Evolutionary conservation across 2,113 vertebrate genomes (phyloP), one percentile per base, ranked within the genome.

Genomic region (Callaeas wilsoni): DNA sequence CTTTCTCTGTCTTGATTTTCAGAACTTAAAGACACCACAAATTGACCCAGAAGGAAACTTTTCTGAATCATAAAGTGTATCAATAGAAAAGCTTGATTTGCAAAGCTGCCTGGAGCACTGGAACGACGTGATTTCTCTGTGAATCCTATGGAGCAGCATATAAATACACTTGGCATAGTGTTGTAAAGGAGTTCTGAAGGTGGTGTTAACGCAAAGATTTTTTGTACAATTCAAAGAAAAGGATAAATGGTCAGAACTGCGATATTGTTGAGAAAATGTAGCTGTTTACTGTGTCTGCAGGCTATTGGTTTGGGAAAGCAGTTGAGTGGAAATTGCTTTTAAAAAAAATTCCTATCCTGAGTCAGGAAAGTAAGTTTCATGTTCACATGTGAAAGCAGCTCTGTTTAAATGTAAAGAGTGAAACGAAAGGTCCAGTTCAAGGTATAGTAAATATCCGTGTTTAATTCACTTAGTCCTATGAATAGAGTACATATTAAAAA

Each of bases 301-400:
- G 74, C 74, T 87, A 41, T 63, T 89, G 56, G 49, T 80, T 94
- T 83, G 83, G 14, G 30, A 85, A 90, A 83, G 44, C 6, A 85
- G 75, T 49, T 60, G 62, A 88, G 50, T 90, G 86, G 85, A 88
- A 94, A 76, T 68, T 33, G 44, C 27, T 85, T 82, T 57, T 7
- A 41, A 46, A 50, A 52, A 93, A 78, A 63, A n/a, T 7, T 47
- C 44, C 44, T 53, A 35, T 84, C 37, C 55, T 65, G 42, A 88
- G 47, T 84, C 57, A 89, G 65, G 73, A 88, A 92, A 90, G 73
- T 75, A 69, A 86, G 76, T 79, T 78, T 87, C 46, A 63, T 39
- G 62, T 76, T 93, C 84, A 89, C 39, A 57, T 65, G 42, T 88
- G 81, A 92, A 95, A 96, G 86, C 83, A 84, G 22, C 69, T 83